Base-by-base conservation (phyloP, 2,113 vertebrate species). In the Amphilophus citrinellus region DNA sequence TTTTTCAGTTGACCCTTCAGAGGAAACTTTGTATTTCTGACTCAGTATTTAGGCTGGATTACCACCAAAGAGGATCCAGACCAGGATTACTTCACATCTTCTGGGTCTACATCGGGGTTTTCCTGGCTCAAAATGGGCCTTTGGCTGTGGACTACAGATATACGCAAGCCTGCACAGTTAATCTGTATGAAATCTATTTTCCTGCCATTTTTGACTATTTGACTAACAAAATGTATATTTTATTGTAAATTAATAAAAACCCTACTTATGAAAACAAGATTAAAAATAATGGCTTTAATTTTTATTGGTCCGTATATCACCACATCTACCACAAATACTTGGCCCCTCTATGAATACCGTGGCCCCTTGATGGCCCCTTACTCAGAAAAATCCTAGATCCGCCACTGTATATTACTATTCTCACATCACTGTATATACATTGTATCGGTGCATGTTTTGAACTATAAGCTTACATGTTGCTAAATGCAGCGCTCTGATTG, bases 91-190 rank as follows among this genome's bases (percentile, higher is more conserved):
- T 50, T 71, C 15, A 71, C 9, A 0, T 24, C 65, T 14, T 47
- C 47, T 44, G 1, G 24, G 24, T 68, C 24, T 6, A 66, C 22
- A 47, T 68, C 39, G 47, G 22, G 14, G 4, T 47, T 5, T 50
- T 27, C 15, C 47, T 17, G 14, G 2, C 42, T 47, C 22, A 17
- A 30, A 30, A 11, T 50, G 5, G 65, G 24, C 53, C 53, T 24
- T 18, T 30, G 15, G 24, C 39, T 68, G 14, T 66, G 39, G n/a
- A 17, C 37, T 44, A 24, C 63, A 11, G 1, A 2, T 9, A 5
- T 5, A 0, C 24, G 63, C 37, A 0, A 17, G 39, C 9, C 42
- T 44, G 37, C 44, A 0, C 37, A 66, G 37, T 66, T 27, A 27
- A 27, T 27, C 27, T 27, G 27, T 27, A 27, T 27, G 27, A 27